Conservation (phyloP, 2,888 invertebrate species). For the Parnassius smintheus region DNA sequence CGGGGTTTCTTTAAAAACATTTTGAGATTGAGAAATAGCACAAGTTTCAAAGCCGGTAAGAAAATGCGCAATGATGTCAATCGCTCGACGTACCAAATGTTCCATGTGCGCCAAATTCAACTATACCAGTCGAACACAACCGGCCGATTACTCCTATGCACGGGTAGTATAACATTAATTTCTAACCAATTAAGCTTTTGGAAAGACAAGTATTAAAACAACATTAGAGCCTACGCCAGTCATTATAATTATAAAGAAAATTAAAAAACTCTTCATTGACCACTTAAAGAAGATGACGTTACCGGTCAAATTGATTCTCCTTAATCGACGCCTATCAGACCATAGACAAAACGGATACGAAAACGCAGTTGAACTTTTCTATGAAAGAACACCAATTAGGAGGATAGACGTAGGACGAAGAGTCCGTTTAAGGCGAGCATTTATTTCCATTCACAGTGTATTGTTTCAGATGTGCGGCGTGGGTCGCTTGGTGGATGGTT, state of each 20-base stretch:
- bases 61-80: too few relatives aligned
- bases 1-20: too few relatives aligned
- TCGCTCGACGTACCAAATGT: too few relatives aligned
- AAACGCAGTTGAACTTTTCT: constrained; percentile 15
- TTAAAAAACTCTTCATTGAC: constrained; percentile 12
- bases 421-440: constrained; percentile 23
- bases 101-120: too few relatives aligned
- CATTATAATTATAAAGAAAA: background rate
- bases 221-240: constrained; percentile 7
- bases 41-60: too few relatives aligned
- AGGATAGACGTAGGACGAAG: constrained; percentile 21
- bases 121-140: too few relatives aligned
- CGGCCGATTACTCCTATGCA: too few relatives aligned
- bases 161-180: too few relatives aligned
- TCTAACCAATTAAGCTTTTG: background rate
- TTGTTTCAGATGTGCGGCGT: constrained; percentile 20
- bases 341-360: constrained; percentile 21
- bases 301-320: constrained; percentile 9
- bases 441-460: constrained; percentile 21
- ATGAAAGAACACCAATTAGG: constrained; percentile 21
- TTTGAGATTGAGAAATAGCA: too few relatives aligned
- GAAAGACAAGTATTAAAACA: constrained; percentile 5
- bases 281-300: constrained; percentile 17
- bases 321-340: constrained; percentile 7
- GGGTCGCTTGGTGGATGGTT: constrained; percentile 22